phyloP scores from a whole-genome alignment of 1,140 invertebrate species.

The Brachionus angularis region DNA sequence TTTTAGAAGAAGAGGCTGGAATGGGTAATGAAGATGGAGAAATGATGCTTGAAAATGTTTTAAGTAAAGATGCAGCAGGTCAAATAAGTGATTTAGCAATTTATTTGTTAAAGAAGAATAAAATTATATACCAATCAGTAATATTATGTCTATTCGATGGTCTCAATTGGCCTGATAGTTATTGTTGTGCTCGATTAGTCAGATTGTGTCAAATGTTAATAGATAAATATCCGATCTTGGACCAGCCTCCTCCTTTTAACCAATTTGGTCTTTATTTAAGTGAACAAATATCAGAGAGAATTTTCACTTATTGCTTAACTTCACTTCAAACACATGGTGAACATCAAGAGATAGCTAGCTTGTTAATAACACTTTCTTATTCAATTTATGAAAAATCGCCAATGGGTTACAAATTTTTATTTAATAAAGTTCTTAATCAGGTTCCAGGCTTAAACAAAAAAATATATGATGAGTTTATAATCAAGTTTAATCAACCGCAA shows the following conservation, averaged over 20 bases:
- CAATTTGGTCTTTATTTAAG: constrained; percentile 3
- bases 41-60: neutral
- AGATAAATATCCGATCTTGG: constrained; percentile 7
- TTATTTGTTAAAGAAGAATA: constrained; percentile 21
- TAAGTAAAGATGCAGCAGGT: neutral
- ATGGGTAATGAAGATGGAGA: neutral
- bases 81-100: constrained; percentile 33
- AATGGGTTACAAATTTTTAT: neutral
- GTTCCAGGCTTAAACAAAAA: constrained; percentile 24
- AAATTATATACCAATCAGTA: constrained; percentile 15
- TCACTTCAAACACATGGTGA: constrained; percentile 18
- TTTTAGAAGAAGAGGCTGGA: neutral
- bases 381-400: constrained; percentile 32
- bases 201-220: neutral
- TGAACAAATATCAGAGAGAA: constrained; percentile 28
- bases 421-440: constrained; percentile 3
- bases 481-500: neutral
- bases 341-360: constrained; percentile 35
- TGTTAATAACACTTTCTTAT: neutral
- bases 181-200: constrained; percentile 23
- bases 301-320: constrained; percentile 23
- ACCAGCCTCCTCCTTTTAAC: neutral
- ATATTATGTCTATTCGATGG: constrained; percentile 42
- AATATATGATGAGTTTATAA: constrained; percentile 8
- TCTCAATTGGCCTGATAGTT: constrained; percentile 27